phyloP scores from a whole-genome alignment of 2,797 vertebrate genomes.

The Lithobates sylvaticus region DNA sequence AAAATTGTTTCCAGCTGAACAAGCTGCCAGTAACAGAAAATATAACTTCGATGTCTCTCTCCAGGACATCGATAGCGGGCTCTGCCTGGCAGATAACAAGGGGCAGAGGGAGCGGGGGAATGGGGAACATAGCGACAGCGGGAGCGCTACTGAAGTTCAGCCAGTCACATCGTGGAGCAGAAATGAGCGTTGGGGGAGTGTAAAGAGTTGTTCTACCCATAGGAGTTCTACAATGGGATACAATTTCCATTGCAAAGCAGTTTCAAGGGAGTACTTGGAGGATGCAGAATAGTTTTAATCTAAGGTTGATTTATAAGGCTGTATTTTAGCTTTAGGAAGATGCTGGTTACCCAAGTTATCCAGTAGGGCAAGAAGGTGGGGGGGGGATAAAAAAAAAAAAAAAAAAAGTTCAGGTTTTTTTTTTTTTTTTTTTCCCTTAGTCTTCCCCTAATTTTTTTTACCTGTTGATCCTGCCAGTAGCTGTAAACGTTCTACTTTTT shows the following conservation, averaged over 20 bases:
- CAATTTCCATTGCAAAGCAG: neutral
- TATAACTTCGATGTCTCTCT: neutral
- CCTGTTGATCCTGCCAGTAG: no score
- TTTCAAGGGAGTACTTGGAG: neutral
- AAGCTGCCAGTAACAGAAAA: neutral
- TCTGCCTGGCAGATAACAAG: neutral
- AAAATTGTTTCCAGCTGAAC: conserved; percentile 24
- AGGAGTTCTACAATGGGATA: neutral
- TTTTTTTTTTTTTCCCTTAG: no score
- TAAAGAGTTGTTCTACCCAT: neutral
- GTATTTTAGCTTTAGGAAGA: no score
- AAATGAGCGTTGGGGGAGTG: neutral
- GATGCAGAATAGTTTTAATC: no score
- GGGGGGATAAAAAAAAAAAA: no score
- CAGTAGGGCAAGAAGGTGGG: no score
- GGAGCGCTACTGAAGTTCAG: neutral
- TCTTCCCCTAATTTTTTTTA: no score
- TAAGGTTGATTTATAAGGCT: no score
- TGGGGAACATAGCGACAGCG: neutral
- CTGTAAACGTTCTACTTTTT: no score
- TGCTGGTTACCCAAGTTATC: no score
- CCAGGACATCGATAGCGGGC: neutral
- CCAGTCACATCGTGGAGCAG: neutral
- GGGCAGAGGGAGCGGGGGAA: neutral
- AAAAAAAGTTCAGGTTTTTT: no score